Conservation (phyloP, 2,113 vertebrate genomes). For the Pachyramphus minor region DNA sequence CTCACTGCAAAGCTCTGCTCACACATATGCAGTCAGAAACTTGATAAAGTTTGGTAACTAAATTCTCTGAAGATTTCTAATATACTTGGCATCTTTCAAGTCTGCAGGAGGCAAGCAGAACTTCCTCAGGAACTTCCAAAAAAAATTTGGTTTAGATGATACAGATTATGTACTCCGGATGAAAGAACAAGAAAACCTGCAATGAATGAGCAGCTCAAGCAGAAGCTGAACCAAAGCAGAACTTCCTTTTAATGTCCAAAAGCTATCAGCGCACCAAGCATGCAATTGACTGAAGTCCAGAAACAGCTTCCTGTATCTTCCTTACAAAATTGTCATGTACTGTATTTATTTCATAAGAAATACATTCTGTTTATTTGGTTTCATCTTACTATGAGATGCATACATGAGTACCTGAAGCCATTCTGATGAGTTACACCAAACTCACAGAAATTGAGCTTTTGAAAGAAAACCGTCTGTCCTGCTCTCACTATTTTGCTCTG, state of each 20-base stretch:
- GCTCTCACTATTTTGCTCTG: neutral
- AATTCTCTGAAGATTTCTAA: neutral
- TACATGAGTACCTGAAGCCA: neutral
- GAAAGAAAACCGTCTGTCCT: neutral
- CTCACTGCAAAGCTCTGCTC: neutral
- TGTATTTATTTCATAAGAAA: neutral
- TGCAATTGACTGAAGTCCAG: neutral
- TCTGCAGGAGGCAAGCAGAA: neutral
- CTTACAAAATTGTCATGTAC: neutral
- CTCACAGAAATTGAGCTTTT: neutral
- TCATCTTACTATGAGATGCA: neutral
- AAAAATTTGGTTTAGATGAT: neutral
- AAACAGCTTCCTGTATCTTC: neutral
- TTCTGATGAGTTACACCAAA: neutral
- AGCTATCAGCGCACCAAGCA: neutral
- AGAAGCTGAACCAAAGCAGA: slow-evolving; percentile 6
- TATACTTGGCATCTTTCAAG: neutral
- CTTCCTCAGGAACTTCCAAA: neutral
- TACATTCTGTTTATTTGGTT: neutral
- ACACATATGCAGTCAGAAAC: neutral
- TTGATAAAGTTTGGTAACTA: neutral
- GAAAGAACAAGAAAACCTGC: slow-evolving; percentile 18
- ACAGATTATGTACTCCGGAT: neutral
- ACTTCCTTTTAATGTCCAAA: neutral
- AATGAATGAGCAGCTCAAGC: neutral